Base-by-base conservation (phyloP, 2,113 vertebrate genomes). In the Thalassarche chlororhynchos region DNA sequence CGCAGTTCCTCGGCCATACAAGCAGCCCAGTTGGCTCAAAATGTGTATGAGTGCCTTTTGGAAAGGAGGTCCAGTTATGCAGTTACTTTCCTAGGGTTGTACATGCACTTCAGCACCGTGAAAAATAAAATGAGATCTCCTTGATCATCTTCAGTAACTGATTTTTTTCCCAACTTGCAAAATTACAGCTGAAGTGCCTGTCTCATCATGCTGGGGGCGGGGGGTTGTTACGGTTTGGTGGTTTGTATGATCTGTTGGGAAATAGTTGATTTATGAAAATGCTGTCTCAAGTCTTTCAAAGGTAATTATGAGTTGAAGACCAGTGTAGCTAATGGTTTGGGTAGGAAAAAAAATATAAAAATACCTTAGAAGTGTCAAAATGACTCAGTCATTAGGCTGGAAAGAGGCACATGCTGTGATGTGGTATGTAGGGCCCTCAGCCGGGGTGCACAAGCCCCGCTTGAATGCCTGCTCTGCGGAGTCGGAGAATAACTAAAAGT, bases 371-470 rank as follows among this genome's bases (percentile, higher is more conserved):
- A 62, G 68, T 60, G 42, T 81, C 36, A 85, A 76, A 88, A 92
- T 80, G 62, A 86, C 42, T 91, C 93, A 89, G 26, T 20, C 42
- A 36, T 65, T 11, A 54, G 46, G 42, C 64, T 84, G 72, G 64
- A 17, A 70, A 71, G 51, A 44, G 40, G 26, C 15, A 46, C 0
- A 19, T 2, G 3, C 23, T 13, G 24, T 14, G 19, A 25, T 46
- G 38, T 13, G 19, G 24, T 26, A 2, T 0, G 6, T 6, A 55
- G 36, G 57, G 79, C 57, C 14, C 54, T 47, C 15, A 25, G 66
- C 14, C 1, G 8, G 7, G 23, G 16, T 19, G 15, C 3, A 0
- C 0, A 3, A 77, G 49, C 8, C 10, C 9, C 0, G 0, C n/a
- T 31, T 42, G 14, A 61, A n/a, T 0, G 0, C 16, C 38, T 16